phyloP scores from a whole-genome alignment of 2,113 vertebrate species.

The Alectura lathami region DNA sequence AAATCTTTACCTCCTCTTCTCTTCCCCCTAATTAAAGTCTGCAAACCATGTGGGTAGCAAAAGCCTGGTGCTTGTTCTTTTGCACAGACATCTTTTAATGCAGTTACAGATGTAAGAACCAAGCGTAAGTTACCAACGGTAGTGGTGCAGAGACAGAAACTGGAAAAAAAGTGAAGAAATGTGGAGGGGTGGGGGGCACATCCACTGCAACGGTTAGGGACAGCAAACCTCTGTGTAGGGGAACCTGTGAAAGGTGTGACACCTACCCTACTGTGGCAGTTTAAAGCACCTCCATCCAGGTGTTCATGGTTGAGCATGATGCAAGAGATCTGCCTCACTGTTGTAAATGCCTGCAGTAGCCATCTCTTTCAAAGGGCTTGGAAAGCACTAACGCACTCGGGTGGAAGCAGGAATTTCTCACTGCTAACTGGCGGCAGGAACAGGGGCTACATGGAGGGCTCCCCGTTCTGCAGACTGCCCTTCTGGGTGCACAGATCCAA shows the following conservation, averaged over 20 bases:
- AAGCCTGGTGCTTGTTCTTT: background rate
- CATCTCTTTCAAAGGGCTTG: background rate
- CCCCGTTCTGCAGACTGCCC: background rate
- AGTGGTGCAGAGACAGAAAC: background rate
- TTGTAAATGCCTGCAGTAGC: background rate
- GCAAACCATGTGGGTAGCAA: background rate
- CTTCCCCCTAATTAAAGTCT: background rate
- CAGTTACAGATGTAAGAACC: background rate
- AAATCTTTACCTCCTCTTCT: background rate
- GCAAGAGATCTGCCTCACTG: background rate
- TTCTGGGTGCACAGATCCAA: background rate
- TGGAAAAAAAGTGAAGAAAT: background rate
- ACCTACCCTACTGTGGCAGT: background rate
- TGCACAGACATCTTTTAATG: background rate
- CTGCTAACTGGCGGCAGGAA: background rate
- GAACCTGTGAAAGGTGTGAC: background rate
- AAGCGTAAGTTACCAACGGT: background rate
- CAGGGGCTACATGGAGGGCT: background rate
- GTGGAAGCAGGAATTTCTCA: background rate
- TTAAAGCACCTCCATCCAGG: background rate
- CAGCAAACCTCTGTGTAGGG: background rate
- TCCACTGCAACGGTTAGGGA: background rate
- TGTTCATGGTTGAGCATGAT: background rate
- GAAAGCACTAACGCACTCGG: background rate
- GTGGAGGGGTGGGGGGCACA: background rate